These are phyloP conservation scores for Lutraria rhynchaena DNA, from an alignment of 1,140 invertebrate species.

Conservation along the genomic window DNA sequence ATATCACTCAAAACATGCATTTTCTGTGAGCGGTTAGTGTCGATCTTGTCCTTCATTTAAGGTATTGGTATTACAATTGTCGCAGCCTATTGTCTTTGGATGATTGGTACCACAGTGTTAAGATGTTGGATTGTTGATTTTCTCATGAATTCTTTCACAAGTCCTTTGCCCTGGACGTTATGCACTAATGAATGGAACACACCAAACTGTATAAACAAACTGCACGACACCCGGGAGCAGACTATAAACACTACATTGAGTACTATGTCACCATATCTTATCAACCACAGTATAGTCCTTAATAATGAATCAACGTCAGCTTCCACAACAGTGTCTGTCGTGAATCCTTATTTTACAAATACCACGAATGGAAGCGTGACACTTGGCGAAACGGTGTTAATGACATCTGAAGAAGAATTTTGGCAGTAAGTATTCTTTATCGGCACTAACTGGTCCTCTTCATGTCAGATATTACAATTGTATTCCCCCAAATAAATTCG, in stretches of 20 bases:
- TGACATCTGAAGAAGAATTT: slow-evolving; percentile 64
- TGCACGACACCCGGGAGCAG: not conserved
- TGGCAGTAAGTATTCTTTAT: slow-evolving; percentile 60
- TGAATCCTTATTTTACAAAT: not conserved
- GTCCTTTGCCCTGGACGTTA: slow-evolving; percentile 94
- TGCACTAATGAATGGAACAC: slow-evolving; percentile 90
- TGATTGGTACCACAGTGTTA: slow-evolving; percentile 97
- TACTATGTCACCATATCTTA: not conserved
- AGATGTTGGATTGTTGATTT: slow-evolving; percentile 98
- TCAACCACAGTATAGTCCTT: not conserved
- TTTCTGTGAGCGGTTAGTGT: not conserved
- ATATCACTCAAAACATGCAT: too few species aligned
- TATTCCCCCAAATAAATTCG: too few species aligned
- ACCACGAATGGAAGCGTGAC: not conserved
- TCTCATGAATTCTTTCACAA: slow-evolving; percentile 96
- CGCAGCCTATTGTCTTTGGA: slow-evolving; percentile 58
- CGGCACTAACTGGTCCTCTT: too few species aligned
- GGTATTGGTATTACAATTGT: slow-evolving; percentile 58
- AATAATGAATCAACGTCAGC: not conserved
- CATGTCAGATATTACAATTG: too few species aligned
- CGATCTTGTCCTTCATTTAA: slow-evolving; percentile 35
- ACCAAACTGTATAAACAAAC: slow-evolving; percentile 14
- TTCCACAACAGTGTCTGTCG: not conserved
- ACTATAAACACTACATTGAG: too few species aligned
- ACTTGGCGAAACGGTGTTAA: not conserved